These are phyloP conservation scores for Acrobasis repandana DNA, from an alignment of 2,888 invertebrate species.

Conservation along the genomic window DNA sequence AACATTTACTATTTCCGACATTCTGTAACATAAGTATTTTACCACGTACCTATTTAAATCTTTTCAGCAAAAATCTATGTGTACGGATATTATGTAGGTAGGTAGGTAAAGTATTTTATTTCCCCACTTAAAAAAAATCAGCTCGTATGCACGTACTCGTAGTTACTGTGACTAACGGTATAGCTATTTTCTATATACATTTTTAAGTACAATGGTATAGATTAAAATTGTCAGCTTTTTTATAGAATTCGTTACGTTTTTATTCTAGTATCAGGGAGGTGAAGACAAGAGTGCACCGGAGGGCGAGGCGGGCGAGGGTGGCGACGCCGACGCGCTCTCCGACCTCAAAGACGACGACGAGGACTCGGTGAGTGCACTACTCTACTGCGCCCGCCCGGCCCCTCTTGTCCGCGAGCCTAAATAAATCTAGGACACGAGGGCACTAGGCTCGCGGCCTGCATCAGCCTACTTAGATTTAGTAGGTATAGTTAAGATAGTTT, in stretches of 20 bases:
- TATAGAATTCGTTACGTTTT: not conserved
- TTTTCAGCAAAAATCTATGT: too few relatives aligned
- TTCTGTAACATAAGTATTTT: too few relatives aligned
- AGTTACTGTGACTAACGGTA: too few relatives aligned
- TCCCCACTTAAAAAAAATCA: too few relatives aligned
- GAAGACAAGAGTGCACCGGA: slow-evolving; percentile 61
- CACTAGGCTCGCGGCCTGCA: slow-evolving; percentile 57
- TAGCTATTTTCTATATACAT: not conserved
- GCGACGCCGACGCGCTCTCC: slow-evolving; percentile 71
- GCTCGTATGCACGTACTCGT: too few relatives aligned
- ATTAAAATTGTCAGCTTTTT: not conserved
- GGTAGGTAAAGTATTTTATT: too few relatives aligned
- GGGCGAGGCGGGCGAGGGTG: slow-evolving; percentile 58
- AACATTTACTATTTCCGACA: not conserved
- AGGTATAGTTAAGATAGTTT: slow-evolving; percentile 41
- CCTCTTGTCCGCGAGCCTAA: slow-evolving; percentile 42
- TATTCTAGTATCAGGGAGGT: slow-evolving; percentile 59
- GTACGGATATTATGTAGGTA: too few relatives aligned
- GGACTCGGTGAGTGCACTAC: slow-evolving; percentile 86
- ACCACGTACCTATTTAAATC: too few relatives aligned
- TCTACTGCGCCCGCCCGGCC: slow-evolving; percentile 36
- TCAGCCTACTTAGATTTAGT: slow-evolving; percentile 52
- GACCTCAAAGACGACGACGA: slow-evolving; percentile 83
- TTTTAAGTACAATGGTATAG: not conserved
- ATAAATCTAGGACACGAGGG: slow-evolving; percentile 69